Percentiles rank a stretch among this genome's conserved stretches.
Evolutionary conservation across 2,888 invertebrate genomes (phyloP).

Genomic region (Lepeophtheirus nordmannii): DNA sequence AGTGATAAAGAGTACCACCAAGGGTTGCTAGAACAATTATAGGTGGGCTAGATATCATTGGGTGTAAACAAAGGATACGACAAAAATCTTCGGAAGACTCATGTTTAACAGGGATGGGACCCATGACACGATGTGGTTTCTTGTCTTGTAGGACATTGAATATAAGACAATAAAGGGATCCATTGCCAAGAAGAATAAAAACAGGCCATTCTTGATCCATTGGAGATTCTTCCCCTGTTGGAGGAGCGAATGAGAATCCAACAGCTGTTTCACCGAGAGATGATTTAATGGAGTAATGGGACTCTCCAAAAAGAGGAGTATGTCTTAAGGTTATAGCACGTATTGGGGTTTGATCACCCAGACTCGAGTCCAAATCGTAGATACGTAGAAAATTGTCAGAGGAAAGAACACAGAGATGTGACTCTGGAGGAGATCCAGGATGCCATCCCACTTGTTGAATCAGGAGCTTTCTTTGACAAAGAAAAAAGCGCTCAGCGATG

Average conservation of each 20-base stretch:
- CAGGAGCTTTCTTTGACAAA: neutral
- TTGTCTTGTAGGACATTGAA: neutral
- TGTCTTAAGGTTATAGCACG: neutral
- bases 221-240: neutral
- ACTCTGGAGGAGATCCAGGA: neutral
- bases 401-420: neutral
- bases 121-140: neutral
- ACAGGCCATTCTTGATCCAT: slow-evolving; percentile 10
- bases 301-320: neutral
- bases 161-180: slow-evolving; percentile 1
- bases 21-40: slow-evolving; percentile 8
- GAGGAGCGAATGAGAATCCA: slow-evolving; percentile 16
- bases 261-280: slow-evolving; percentile 16
- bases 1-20: slow-evolving; percentile 9
- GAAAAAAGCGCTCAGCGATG: slow-evolving; percentile 14
- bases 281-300: neutral
- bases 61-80: slow-evolving; percentile 11
- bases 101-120: neutral
- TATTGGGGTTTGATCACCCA: neutral
- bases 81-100: neutral
- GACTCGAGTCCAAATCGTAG: neutral
- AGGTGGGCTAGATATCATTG: slow-evolving; percentile 14
- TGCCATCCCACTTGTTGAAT: slow-evolving; percentile 10
- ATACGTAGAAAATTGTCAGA: slow-evolving; percentile 8
- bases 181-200: slow-evolving; percentile 12